Conservation (phyloP, 37 sponge, comb jelly and placozoan genomes). For the Amphimedon queenslandica region DNA sequence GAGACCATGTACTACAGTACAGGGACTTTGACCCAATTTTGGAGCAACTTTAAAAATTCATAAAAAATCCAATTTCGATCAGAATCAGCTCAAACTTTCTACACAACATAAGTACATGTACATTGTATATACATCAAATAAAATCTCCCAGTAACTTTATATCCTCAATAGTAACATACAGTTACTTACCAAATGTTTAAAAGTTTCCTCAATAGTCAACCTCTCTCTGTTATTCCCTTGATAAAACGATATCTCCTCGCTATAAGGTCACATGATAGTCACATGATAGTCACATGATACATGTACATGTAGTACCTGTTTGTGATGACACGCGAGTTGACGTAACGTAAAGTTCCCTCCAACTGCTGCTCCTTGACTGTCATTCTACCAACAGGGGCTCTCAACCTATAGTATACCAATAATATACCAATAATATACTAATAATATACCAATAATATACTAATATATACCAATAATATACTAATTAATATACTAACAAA, state of each 20-base stretch:
- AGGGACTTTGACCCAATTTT: too few relatives aligned
- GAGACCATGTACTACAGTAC: too few relatives aligned
- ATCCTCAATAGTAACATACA: too few relatives aligned
- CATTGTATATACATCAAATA: not conserved
- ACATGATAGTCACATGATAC: not conserved
- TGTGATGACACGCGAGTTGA: slow-evolving; percentile 88
- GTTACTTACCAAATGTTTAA: slow-evolving; percentile 56
- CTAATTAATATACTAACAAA: too few relatives aligned
- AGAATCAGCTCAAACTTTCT: too few relatives aligned
- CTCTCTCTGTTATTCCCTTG: slow-evolving; percentile 80
- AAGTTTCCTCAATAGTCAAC: slow-evolving; percentile 58
- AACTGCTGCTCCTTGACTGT: slow-evolving; percentile 88
- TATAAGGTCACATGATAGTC: slow-evolving; percentile 5
- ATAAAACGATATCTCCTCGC: slow-evolving; percentile 96
- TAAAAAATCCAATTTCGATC: too few relatives aligned
- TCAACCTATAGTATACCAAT: too few relatives aligned
- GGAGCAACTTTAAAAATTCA: too few relatives aligned
- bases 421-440: too few relatives aligned
- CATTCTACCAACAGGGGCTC: slow-evolving; percentile 82
- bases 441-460: too few relatives aligned
- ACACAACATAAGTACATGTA: too few relatives aligned
- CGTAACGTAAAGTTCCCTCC: slow-evolving; percentile 87
- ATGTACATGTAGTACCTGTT: slow-evolving; percentile 45
- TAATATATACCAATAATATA: too few relatives aligned
- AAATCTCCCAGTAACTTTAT: not conserved